A percentile compares a stretch with the other conserved stretches of the same genome.
Evolutionary conservation across 1,140 invertebrate species (phyloP).

Genomic region (Dinoponera quadriceps): DNA sequence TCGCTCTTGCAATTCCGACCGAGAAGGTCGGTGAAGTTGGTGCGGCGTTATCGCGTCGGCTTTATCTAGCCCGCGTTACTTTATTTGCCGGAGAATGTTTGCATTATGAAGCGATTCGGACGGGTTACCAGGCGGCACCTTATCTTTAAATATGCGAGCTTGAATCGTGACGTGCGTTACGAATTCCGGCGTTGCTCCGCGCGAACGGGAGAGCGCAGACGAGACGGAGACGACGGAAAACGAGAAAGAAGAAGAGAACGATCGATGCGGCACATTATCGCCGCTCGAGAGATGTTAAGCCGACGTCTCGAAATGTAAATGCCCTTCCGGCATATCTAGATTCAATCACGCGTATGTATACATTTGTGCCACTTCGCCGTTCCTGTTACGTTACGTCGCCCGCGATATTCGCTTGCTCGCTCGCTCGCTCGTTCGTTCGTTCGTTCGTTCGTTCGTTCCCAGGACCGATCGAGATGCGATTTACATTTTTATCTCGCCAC

Average conservation of each 20-base stretch:
- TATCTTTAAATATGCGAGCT: slow-evolving; percentile 46
- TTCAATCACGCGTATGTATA: slow-evolving; percentile 51
- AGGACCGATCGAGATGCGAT: slow-evolving; percentile 13
- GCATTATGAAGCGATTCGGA: slow-evolving; percentile 38
- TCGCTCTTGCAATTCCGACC: background rate
- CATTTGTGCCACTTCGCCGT: slow-evolving; percentile 39
- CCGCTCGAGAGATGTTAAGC: slow-evolving; percentile 43
- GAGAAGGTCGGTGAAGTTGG: background rate
- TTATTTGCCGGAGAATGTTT: slow-evolving; percentile 14
- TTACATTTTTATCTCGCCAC: slow-evolving; percentile 23
- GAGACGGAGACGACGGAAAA: background rate
- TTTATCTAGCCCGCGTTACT: slow-evolving; percentile 8
- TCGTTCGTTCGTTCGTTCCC: background rate
- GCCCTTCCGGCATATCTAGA: slow-evolving; percentile 55
- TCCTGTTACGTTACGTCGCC: slow-evolving; percentile 10
- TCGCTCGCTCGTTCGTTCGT: slow-evolving; percentile 11
- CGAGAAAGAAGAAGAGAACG: slow-evolving; percentile 15
- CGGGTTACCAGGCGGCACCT: slow-evolving; percentile 20
- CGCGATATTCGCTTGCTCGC: background rate
- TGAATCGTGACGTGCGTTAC: slow-evolving; percentile 29
- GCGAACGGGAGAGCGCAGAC: background rate
- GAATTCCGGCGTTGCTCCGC: slow-evolving; percentile 30
- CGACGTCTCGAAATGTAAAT: slow-evolving; percentile 51
- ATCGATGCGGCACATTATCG: slow-evolving; percentile 49
- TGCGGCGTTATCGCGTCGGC: background rate